phyloP scores from a whole-genome alignment of 1,140 invertebrate species.

The Trichomalopsis sarcophagae region DNA sequence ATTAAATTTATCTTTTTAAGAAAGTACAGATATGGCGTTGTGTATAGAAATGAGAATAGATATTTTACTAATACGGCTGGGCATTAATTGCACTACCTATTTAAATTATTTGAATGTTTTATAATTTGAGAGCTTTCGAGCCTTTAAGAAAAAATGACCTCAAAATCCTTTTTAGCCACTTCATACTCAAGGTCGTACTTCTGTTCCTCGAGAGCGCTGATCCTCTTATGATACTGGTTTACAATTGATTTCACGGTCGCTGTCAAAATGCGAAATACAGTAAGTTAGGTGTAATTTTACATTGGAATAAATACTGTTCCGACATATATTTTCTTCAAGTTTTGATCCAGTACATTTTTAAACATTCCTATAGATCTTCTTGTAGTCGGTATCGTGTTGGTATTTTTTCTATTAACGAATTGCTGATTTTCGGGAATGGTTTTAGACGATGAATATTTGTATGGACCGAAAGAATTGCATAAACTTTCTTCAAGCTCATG shows the following conservation, averaged over 20 bases:
- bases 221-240: constrained; percentile 90
- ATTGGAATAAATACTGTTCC: too few relatives aligned
- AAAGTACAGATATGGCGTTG: constrained; percentile 10
- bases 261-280: constrained; percentile 74
- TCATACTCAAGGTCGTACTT: constrained; percentile 98
- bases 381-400: background rate
- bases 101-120: constrained; percentile 50
- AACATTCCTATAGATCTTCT: background rate
- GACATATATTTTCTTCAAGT: background rate
- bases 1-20: constrained; percentile 5
- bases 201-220: constrained; percentile 90
- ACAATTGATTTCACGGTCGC: constrained; percentile 89
- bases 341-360: background rate
- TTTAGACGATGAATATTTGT: too few relatives aligned
- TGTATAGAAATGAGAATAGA: constrained; percentile 36
- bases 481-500: too few relatives aligned
- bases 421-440: too few relatives aligned
- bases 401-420: background rate
- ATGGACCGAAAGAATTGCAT: too few relatives aligned
- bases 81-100: constrained; percentile 64
- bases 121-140: constrained; percentile 50
- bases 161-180: constrained; percentile 93
- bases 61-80: constrained; percentile 28
- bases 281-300: background rate
- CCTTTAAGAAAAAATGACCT: constrained; percentile 76